phyloP scores from a whole-genome alignment of 2,113 vertebrate genomes.

The Pyrgilauda ruficollis region DNA sequence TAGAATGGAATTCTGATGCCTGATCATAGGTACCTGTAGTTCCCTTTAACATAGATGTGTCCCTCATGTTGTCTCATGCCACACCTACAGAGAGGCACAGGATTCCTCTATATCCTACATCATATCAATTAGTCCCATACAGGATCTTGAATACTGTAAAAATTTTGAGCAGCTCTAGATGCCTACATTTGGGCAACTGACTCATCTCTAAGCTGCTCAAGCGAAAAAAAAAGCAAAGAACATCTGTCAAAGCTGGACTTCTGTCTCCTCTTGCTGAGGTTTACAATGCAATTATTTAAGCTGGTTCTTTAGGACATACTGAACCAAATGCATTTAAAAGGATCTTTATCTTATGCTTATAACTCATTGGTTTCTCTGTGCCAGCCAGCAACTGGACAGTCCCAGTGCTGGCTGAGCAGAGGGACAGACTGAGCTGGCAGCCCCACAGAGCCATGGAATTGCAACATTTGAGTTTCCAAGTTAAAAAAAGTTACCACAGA shows the following conservation, averaged over 20 bases:
- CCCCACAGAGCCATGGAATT: background rate
- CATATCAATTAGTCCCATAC: background rate
- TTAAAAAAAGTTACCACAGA: background rate
- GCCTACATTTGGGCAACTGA: background rate
- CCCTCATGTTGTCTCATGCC: background rate
- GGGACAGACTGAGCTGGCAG: background rate
- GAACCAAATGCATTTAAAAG: background rate
- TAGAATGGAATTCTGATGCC: background rate
- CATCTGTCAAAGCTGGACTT: background rate
- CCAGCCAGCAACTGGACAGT: background rate
- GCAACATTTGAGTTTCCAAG: background rate
- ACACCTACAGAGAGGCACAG: background rate
- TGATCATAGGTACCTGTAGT: background rate
- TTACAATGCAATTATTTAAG: conserved; percentile 1
- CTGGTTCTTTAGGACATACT: background rate
- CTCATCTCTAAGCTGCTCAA: background rate
- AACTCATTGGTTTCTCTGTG: background rate
- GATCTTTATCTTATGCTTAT: background rate
- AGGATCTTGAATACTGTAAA: background rate
- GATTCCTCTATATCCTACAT: background rate
- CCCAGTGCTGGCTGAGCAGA: background rate
- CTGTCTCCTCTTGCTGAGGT: background rate
- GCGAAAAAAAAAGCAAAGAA: background rate
- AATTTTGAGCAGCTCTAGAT: background rate
- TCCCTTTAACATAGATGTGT: background rate